Percentiles rank a stretch among this genome's conserved stretches.
phyloP scores from a whole-genome alignment of 2,888 invertebrate genomes.

The Andrena marginata region DNA sequence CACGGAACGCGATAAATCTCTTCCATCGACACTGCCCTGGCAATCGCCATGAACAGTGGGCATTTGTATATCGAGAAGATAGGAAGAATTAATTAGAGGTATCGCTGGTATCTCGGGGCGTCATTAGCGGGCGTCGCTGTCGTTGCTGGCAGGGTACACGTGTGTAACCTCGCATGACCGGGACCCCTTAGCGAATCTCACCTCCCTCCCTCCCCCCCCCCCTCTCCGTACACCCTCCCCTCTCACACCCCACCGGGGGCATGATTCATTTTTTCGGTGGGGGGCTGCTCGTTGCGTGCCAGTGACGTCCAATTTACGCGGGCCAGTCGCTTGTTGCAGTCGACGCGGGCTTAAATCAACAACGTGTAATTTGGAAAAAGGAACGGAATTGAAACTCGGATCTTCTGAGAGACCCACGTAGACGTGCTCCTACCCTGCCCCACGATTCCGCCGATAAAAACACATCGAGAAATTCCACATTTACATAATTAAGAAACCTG shows the following conservation, averaged over 20 bases:
- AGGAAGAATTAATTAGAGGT: constrained; percentile 84
- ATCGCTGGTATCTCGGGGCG: constrained; percentile 83
- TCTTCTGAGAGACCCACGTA: background rate
- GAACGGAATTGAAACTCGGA: background rate
- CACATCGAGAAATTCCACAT: too few relatives aligned
- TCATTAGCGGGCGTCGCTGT: constrained; percentile 83
- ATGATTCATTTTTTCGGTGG: constrained; percentile 66
- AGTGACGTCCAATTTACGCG: constrained; percentile 68
- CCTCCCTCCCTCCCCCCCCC: constrained; percentile 54
- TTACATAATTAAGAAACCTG: too few relatives aligned
- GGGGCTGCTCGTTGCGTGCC: constrained; percentile 60
- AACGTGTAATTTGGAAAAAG: constrained; percentile 35
- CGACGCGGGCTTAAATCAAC: constrained; percentile 43
- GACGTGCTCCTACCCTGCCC: background rate
- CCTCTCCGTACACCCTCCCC: background rate
- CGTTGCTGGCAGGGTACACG: constrained; percentile 74
- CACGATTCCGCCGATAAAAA: background rate
- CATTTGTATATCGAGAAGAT: constrained; percentile 83
- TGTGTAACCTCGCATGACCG: constrained; percentile 79
- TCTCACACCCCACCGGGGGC: constrained; percentile 24
- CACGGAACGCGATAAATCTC: constrained; percentile 69
- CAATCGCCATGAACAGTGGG: constrained; percentile 71
- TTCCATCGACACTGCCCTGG: constrained; percentile 63
- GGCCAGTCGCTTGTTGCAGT: constrained; percentile 48
- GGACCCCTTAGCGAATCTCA: constrained; percentile 75